These are phyloP conservation scores for Chaunax sp. DNA, from an alignment of 2,797 vertebrate species.

Conservation along the genomic window DNA sequence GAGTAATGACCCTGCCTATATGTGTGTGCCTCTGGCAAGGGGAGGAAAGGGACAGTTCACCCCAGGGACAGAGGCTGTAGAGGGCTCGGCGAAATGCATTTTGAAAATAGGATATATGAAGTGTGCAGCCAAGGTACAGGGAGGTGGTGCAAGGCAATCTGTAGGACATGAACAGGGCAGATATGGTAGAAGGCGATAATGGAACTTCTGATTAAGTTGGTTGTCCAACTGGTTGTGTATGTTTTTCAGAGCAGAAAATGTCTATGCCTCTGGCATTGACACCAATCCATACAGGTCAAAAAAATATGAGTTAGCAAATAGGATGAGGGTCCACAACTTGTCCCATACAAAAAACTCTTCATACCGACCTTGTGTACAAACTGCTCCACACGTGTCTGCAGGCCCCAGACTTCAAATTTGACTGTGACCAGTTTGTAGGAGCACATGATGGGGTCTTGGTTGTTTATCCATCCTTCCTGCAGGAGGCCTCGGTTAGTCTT, in stretches of 20 bases:
- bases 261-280: slow-evolving; percentile 12
- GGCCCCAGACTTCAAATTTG: slow-evolving; percentile 91
- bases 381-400: slow-evolving; percentile 89
- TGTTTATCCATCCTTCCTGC: slow-evolving; percentile 85
- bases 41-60: slow-evolving; percentile 45
- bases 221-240: neutral
- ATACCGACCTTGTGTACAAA: slow-evolving; percentile 88
- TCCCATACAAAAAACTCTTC: neutral
- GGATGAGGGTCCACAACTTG: neutral
- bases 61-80: slow-evolving; percentile 39
- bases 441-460: slow-evolving; percentile 87
- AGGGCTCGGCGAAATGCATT: slow-evolving; percentile 36
- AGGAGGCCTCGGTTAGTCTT: slow-evolving; percentile 85
- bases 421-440: slow-evolving; percentile 90
- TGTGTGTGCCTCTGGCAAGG: slow-evolving; percentile 50
- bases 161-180: slow-evolving; percentile 28
- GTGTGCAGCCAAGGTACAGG: slow-evolving; percentile 15
- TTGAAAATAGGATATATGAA: slow-evolving; percentile 42
- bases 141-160: slow-evolving; percentile 11
- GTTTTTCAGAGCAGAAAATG: slow-evolving; percentile 34
- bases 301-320: slow-evolving; percentile 8
- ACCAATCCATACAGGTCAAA: neutral
- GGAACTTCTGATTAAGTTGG: slow-evolving; percentile 27
- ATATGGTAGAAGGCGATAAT: slow-evolving; percentile 23
- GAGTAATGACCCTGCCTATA: slow-evolving; percentile 46